Base-by-base conservation (phyloP, 2,113 vertebrate species). In the Plotosus lineatus region DNA sequence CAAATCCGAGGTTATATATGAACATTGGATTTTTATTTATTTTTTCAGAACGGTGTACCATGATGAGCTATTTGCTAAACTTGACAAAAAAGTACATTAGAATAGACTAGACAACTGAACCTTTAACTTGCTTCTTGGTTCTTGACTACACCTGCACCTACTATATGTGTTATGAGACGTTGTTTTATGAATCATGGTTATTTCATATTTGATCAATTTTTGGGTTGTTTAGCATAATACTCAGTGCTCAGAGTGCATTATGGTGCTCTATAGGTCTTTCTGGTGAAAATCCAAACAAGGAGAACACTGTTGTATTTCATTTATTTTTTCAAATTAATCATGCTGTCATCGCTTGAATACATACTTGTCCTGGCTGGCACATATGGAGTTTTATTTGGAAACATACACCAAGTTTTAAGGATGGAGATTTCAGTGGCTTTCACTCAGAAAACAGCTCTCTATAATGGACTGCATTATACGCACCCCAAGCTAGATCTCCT, bases 281-380 rank as follows among this genome's bases (percentile, higher is more conserved):
- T 77, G 66, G 76, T 51, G 48, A 63, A 82, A 81, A 80, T 51
- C 76, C 71, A 87, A 83, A 87, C 83, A 87, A 83, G 82, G 82
- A 40, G 79, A 82, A 82, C 84, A 83, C 72, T 85, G 82, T 85
- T 85, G 53, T 80, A 75, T 79, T 84, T 61, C 73, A 80, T 84
- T 84, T 80, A 82, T 80, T 81, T 81, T 79, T 79, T 81, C 85
- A 77, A 73, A 83, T 86, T 75, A 69, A 68, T 87, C 78, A 83
- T 76, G 79, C 75, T 86, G 85, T 84, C 83, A 83, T 86, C 75
- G 61, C 83, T 82, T 81, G 63, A 80, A 72, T 84, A 75, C 73
- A 66, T 83, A 60, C 77, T 83, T 83, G 66, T 83, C 65, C 77
- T 31, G 75, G 55, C 79, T 79, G 79, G 71, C 79, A 72, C 38